phyloP scores from a whole-genome alignment of 2,113 vertebrate species.

The Vidua chalybeata region DNA sequence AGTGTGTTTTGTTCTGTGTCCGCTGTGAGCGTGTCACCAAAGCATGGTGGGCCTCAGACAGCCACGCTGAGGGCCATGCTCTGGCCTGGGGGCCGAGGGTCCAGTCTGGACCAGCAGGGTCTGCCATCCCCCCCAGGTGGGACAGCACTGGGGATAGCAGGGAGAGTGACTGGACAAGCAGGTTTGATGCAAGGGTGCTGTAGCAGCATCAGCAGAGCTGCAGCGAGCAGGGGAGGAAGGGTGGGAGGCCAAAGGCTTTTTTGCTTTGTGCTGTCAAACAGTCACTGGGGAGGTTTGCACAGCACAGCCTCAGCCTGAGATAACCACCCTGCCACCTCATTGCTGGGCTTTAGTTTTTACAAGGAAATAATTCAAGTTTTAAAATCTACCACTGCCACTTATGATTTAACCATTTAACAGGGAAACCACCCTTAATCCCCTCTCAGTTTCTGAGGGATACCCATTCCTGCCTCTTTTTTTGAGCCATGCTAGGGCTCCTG shows the following conservation, averaged over 20 bases:
- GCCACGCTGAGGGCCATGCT: neutral
- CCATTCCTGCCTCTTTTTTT: neutral
- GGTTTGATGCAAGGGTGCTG: neutral
- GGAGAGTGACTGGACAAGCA: neutral
- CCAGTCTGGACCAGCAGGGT: neutral
- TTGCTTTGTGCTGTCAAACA: neutral
- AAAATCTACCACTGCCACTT: neutral
- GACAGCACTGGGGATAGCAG: neutral
- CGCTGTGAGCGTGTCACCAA: neutral
- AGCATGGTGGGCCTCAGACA: neutral
- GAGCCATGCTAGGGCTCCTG: rapidly evolving
- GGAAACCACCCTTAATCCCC: neutral
- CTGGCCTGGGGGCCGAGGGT: neutral
- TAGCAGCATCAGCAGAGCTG: neutral
- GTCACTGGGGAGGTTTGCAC: neutral
- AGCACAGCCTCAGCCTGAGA: neutral
- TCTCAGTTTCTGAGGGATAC: neutral
- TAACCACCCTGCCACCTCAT: neutral
- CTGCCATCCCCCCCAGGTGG: rapidly evolving
- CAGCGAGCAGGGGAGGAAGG: neutral
- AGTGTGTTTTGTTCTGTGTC: rapidly evolving
- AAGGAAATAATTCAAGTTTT: neutral
- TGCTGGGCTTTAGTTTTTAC: neutral
- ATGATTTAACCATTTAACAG: neutral
- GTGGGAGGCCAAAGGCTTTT: neutral